A percentile compares a stretch with the other conserved stretches of the same genome.
Conservation (phyloP, 2,797 vertebrate genomes). For the Melanotaenia parkinsoni region DNA sequence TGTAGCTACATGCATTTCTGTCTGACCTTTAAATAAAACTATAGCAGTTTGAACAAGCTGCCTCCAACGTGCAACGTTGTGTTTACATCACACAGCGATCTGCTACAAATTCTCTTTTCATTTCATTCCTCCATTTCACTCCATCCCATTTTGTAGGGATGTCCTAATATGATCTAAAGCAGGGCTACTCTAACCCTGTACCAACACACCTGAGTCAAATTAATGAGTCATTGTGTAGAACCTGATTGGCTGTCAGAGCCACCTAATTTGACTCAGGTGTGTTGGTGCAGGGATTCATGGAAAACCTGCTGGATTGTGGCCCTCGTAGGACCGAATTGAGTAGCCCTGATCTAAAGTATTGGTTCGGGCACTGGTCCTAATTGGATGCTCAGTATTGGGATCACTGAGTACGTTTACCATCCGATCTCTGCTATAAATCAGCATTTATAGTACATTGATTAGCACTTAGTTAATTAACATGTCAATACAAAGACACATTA, state of each 20-base stretch:
- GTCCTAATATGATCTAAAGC: not conserved
- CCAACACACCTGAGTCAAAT: too few species aligned
- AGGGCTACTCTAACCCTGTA: too few species aligned
- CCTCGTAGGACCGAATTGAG: too few species aligned
- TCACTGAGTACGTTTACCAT: not conserved
- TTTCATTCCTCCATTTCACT: not conserved
- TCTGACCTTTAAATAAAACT: not conserved
- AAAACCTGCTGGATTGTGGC: too few species aligned
- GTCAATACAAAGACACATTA: not conserved
- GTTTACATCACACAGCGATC: not conserved
- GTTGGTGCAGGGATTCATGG: too few species aligned
- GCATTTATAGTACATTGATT: not conserved
- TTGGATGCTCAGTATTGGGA: too few species aligned
- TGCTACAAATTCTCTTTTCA: not conserved
- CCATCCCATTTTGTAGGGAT: not conserved
- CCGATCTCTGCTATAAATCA: not conserved
- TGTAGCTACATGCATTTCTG: conserved; percentile 5
- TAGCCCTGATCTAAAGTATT: not conserved
- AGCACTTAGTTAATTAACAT: not conserved
- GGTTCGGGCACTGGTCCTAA: not conserved
- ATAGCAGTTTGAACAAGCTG: not conserved
- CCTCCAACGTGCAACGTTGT: not conserved
- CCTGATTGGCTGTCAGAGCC: too few species aligned
- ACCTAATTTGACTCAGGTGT: too few species aligned
- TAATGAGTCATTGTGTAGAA: too few species aligned